Conservation (phyloP, 2,888 invertebrate species). For the Catocala nupta region DNA sequence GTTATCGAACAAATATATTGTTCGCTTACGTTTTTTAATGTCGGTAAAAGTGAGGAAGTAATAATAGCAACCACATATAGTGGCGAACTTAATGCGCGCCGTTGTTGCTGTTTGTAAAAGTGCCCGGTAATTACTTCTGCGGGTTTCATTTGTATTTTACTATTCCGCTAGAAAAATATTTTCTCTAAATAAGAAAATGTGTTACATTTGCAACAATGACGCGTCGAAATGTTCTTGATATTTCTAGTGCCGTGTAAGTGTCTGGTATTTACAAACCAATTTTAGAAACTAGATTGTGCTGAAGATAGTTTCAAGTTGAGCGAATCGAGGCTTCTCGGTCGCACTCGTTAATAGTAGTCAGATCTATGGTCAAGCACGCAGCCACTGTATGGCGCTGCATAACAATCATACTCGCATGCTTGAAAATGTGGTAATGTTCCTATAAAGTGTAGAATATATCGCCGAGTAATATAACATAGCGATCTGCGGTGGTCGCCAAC, state of each 20-base stretch:
- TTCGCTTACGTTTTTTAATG: conserved; percentile 46
- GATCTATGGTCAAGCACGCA: conserved; percentile 29
- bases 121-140: conserved; percentile 29
- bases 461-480: no score
- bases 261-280: not conserved
- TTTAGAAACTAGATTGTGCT: conserved; percentile 5
- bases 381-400: conserved; percentile 25
- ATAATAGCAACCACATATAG: conserved; percentile 32
- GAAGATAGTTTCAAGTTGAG: conserved; percentile 20
- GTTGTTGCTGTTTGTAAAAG: conserved; percentile 14
- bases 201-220: not conserved
- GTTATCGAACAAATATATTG: conserved; percentile 46
- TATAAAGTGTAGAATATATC: not conserved
- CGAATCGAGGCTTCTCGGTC: conserved; percentile 51
- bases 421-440: conserved; percentile 1
- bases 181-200: conserved; percentile 2
- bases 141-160: not conserved
- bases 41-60: conserved; percentile 42
- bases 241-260: no score
- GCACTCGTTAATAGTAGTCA: conserved; percentile 34
- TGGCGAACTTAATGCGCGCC: conserved; percentile 3
- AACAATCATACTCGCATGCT: conserved; percentile 25
- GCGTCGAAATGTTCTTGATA: no score
- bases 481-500: no score
- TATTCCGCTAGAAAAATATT: not conserved